Conservation (phyloP, 2,888 invertebrate species). For the Apodemia hepburni region DNA sequence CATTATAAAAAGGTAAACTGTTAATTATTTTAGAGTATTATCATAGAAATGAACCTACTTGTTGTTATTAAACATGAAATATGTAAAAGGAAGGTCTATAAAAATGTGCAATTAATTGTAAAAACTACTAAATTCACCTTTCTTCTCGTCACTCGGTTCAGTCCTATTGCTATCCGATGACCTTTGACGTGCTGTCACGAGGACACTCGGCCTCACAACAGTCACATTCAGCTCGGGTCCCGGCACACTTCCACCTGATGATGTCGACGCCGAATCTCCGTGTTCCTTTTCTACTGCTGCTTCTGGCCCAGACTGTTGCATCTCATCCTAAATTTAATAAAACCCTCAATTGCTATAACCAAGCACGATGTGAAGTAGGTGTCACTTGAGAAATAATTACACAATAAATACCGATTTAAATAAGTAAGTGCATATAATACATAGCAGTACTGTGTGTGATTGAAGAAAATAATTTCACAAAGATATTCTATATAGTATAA, state of each 20-base stretch:
- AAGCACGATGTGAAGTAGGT: not conserved
- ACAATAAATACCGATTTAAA: not conserved
- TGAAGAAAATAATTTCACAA: not conserved
- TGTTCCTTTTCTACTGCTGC: slow-evolving; percentile 50
- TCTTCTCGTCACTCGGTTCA: slow-evolving; percentile 71
- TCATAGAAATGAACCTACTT: too few relatives aligned
- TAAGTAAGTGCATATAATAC: not conserved
- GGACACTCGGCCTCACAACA: slow-evolving; percentile 54
- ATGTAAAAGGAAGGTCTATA: too few relatives aligned
- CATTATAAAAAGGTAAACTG: too few relatives aligned
- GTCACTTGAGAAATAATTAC: not conserved
- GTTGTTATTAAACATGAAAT: too few relatives aligned
- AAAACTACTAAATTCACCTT: slow-evolving; percentile 43
- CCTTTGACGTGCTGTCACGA: slow-evolving; percentile 65
- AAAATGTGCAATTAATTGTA: too few relatives aligned
- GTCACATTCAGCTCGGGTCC: slow-evolving; percentile 57
- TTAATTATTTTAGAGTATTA: too few relatives aligned
- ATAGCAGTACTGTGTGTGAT: not conserved
- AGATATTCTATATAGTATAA: too few relatives aligned
- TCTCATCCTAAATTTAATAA: slow-evolving; percentile 51
- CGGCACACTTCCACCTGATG: slow-evolving; percentile 58
- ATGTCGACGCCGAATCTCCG: slow-evolving; percentile 59
- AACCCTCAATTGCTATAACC: not conserved
- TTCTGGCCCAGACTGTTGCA: slow-evolving; percentile 64
- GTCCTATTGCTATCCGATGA: slow-evolving; percentile 79